phyloP scores from a whole-genome alignment of 2,888 invertebrate genomes.

The Drosophila hamatofila region DNA sequence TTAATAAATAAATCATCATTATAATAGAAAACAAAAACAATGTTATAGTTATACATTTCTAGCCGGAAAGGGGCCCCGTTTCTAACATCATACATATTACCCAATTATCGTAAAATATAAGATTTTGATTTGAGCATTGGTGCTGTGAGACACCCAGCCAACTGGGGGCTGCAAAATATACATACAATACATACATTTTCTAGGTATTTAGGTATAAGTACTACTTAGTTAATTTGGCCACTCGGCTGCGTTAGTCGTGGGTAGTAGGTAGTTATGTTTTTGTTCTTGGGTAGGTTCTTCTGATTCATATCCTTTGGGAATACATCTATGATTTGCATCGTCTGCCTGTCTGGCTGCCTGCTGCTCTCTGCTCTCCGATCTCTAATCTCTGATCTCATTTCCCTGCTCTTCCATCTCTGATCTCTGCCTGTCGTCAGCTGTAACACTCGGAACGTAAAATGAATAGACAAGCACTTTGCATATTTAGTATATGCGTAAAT shows the following conservation, averaged over 20 bases:
- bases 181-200: slow-evolving; percentile 62
- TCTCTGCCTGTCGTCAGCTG: slow-evolving; percentile 33
- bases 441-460: slow-evolving; percentile 62
- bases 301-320: slow-evolving; percentile 46
- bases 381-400: slow-evolving; percentile 4
- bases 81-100: slow-evolving; percentile 29
- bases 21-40: slow-evolving; percentile 31
- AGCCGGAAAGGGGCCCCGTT: slow-evolving; percentile 55
- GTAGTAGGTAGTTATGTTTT: slow-evolving; percentile 60
- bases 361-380: background rate
- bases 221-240: slow-evolving; percentile 79
- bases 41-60: slow-evolving; percentile 37
- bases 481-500: slow-evolving; percentile 28
- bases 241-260: slow-evolving; percentile 74
- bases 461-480: slow-evolving; percentile 55
- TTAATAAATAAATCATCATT: slow-evolving; percentile 30
- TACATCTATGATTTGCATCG: slow-evolving; percentile 72
- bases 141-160: slow-evolving; percentile 68
- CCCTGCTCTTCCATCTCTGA: slow-evolving; percentile 4
- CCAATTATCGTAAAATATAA: slow-evolving; percentile 70
- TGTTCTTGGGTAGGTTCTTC: slow-evolving; percentile 66
- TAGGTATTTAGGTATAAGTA: slow-evolving; percentile 60
- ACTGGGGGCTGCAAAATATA: slow-evolving; percentile 72
- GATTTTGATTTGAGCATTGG: slow-evolving; percentile 77
- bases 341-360: slow-evolving; percentile 8